Evolutionary conservation across 2,113 vertebrate species (phyloP).

Genomic region (Arvicanthis niloticus): DNA sequence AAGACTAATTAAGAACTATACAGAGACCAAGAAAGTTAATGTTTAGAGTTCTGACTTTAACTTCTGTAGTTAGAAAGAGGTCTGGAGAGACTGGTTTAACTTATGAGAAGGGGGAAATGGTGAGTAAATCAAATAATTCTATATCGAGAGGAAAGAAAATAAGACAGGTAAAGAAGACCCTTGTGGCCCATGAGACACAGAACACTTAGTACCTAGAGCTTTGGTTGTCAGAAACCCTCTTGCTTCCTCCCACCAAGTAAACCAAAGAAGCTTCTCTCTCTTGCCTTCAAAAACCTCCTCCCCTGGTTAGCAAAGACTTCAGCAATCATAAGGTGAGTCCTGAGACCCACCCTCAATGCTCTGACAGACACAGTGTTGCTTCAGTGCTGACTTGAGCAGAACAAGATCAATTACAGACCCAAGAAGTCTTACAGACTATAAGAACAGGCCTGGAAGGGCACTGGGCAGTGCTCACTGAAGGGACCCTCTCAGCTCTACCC

Average conservation of each 20-base stretch:
- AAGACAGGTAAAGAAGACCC: slow-evolving; percentile 38
- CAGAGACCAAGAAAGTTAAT: background rate
- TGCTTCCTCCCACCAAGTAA: background rate
- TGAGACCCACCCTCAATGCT: background rate
- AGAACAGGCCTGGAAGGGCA: background rate
- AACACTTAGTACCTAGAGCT: background rate
- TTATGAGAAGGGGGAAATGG: background rate
- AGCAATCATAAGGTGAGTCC: background rate
- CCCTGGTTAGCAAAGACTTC: background rate
- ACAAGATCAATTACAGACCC: background rate
- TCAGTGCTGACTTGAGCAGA: background rate
- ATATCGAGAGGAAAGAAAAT: background rate
- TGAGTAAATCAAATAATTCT: slow-evolving; percentile 33
- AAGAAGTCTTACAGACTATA: background rate
- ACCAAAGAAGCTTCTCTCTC: slow-evolving; percentile 22
- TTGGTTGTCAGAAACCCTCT: background rate
- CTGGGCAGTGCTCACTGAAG: background rate
- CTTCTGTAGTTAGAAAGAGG: slow-evolving; percentile 20
- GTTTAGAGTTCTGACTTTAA: background rate
- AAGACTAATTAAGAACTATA: slow-evolving; percentile 24
- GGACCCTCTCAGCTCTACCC: background rate
- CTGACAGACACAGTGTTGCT: background rate
- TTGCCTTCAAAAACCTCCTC: slow-evolving; percentile 16
- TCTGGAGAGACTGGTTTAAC: background rate
- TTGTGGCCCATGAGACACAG: background rate